These are phyloP conservation scores for Helicolenus hilgendorfi DNA, from an alignment of 2,797 vertebrate genomes.

Conservation along the genomic window DNA sequence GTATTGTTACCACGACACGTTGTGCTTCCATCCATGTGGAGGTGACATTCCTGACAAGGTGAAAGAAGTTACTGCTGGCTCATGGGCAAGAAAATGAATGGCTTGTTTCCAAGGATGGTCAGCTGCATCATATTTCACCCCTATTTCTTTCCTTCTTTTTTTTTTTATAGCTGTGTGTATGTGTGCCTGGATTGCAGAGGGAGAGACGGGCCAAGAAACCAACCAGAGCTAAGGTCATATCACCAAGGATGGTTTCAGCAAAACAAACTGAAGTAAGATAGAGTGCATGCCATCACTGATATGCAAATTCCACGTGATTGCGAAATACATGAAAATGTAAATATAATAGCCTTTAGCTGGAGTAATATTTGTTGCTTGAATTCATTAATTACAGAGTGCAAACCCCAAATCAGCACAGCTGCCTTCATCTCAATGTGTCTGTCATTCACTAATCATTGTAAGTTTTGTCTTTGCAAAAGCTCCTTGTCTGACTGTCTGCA, in stretches of 20 bases:
- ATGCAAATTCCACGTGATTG: not conserved
- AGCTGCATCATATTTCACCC: constrained; percentile 62
- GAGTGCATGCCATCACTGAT: not conserved
- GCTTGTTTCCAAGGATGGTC: constrained; percentile 55
- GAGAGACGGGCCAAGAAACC: not conserved
- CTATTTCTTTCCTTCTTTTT: constrained; percentile 27
- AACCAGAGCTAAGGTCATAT: constrained; percentile 13
- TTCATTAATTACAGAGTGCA: not conserved
- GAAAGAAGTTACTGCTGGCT: constrained; percentile 43
- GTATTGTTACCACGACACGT: constrained; percentile 17
- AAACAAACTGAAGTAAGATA: not conserved
- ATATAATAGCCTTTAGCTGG: not conserved
- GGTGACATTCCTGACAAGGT: constrained; percentile 66
- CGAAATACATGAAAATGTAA: not conserved
- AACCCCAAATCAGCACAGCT: not conserved
- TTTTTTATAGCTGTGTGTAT: constrained; percentile 13
- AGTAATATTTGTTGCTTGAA: not conserved
- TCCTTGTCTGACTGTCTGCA: constrained; percentile 10
- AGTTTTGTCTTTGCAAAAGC: constrained; percentile 13
- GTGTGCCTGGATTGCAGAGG: constrained; percentile 1
- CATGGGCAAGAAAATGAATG: constrained; percentile 30
- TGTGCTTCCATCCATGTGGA: constrained; percentile 22
- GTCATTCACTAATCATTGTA: not conserved
- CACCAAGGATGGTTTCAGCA: constrained; percentile 8
- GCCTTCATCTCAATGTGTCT: not conserved